Conservation (phyloP, 53 echinoderm and acorn worm genomes). For the Temnopleurus reevesii region DNA sequence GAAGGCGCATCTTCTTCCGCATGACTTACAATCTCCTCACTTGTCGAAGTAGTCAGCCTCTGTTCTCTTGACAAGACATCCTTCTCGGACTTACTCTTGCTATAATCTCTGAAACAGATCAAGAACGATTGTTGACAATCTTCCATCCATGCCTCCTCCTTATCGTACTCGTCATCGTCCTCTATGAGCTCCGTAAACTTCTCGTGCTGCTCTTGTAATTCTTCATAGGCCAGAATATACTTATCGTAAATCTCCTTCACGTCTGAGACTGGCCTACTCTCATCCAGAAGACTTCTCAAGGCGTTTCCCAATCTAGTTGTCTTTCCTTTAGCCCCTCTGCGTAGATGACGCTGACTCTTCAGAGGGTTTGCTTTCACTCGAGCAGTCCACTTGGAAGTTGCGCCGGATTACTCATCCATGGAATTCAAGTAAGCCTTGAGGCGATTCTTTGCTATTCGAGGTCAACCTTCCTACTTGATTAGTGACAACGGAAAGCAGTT, state of each 20-base stretch:
- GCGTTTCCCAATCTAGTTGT: slow-evolving; percentile 26
- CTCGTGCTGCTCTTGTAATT: neutral
- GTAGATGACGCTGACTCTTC: no score
- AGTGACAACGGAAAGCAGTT: slow-evolving; percentile 78
- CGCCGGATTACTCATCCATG: slow-evolving; percentile 59
- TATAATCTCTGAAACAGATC: neutral
- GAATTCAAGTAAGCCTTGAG: slow-evolving; percentile 69
- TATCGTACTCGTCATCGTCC: neutral
- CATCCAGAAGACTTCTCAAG: neutral
- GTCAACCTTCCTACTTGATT: slow-evolving; percentile 62
- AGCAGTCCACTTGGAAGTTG: slow-evolving; percentile 77
- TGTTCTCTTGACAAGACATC: neutral
- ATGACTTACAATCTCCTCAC: neutral
- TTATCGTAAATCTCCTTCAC: neutral
- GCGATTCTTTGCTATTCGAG: slow-evolving; percentile 71
- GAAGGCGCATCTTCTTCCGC: no score
- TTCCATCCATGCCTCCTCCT: neutral
- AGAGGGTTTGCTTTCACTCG: no score
- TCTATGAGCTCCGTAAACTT: neutral
- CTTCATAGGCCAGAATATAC: neutral
- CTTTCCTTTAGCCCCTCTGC: no score
- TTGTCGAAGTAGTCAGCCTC: neutral
- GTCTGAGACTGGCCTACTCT: neutral
- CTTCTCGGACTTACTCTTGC: neutral
- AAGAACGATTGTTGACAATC: neutral